Evolutionary conservation across 1,140 invertebrate species (phyloP), one percentile per base, ranked within the genome.

Genomic region (Pseudomyrmex cubaensis): DNA sequence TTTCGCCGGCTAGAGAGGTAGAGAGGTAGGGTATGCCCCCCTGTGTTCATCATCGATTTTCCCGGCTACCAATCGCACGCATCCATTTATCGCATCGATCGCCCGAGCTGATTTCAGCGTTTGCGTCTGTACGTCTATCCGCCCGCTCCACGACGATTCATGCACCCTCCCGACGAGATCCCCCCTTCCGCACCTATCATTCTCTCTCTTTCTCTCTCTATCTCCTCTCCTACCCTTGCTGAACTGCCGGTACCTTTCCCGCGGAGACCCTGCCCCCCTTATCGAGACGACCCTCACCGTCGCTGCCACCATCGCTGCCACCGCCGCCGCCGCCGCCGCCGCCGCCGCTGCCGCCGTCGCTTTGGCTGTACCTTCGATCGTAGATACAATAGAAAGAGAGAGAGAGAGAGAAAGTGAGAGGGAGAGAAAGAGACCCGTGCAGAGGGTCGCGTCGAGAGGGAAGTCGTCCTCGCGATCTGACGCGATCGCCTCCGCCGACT

Each of bases 61-160:
- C 92, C 87, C 90, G 89, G 89, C 93, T 93, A 93, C 93, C 93
- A 93, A 94, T 94, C 94, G 93, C 94, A 94, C 93, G 93, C 94
- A 94, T 94, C 93, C 94, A 94, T 94, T 94, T 94, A 94, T 94
- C 94, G 92, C 91, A 94, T 94, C 94, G 93, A 94, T 94, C 93
- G 93, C 86, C 85, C 91, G 92, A 93, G 92, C 91, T 92, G 92
- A 90, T 93, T 93, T 93, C 91, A 92, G 92, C 92, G 90, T 94
- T 93, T 93, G 91, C 89, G 91, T 93, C 91, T 85, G 87, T 91
- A 86, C 89, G 90, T 91, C 90, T 87, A 89, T 90, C 88, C 90
- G 84, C 90, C 57, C 85, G 86, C 89, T 76, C 80, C 74, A 82
- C 75, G 73, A 83, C 75, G 76, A 85, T 85, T 88, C 84, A 90